Evolutionary conservation across 2,797 vertebrate species (phyloP).

Genomic region (Myiotriccus ornatus): DNA sequence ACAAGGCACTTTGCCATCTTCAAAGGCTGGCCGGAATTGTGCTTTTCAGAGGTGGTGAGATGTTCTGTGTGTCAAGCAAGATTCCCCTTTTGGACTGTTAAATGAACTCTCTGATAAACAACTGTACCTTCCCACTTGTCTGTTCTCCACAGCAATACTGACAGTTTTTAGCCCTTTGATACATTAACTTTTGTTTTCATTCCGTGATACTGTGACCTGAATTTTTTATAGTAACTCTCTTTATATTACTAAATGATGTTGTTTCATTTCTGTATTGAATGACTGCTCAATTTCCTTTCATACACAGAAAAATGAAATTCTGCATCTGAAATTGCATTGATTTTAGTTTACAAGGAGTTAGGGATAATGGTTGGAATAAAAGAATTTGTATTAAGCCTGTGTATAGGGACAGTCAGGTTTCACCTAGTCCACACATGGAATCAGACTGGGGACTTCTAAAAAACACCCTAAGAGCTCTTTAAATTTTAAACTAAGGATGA

Average conservation of each 20-base stretch:
- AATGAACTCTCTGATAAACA: background rate
- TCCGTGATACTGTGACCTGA: conserved; percentile 36
- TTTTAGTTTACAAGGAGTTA: conserved; percentile 9
- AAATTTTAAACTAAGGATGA: background rate
- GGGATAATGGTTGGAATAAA: background rate
- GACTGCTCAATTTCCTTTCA: background rate
- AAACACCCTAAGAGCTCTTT: background rate
- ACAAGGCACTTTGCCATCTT: background rate
- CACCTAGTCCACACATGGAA: background rate
- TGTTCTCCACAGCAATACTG: background rate
- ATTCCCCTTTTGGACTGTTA: background rate
- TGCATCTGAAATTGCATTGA: conserved; percentile 14
- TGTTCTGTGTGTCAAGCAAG: background rate
- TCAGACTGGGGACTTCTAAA: background rate
- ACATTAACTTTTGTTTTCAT: background rate
- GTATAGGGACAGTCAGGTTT: background rate
- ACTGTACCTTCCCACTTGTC: background rate
- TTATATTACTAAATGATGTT: conserved; percentile 13
- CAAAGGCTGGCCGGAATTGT: background rate
- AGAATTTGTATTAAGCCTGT: background rate
- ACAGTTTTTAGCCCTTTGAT: background rate
- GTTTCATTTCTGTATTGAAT: conserved; percentile 29
- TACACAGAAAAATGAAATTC: conserved; percentile 7
- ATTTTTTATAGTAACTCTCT: conserved; percentile 36
- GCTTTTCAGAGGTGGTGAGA: background rate